A percentile compares a stretch with the other conserved stretches of the same genome.
Evolutionary conservation across 2,888 invertebrate species (phyloP).

Genomic region (Adineta ricciae): DNA sequence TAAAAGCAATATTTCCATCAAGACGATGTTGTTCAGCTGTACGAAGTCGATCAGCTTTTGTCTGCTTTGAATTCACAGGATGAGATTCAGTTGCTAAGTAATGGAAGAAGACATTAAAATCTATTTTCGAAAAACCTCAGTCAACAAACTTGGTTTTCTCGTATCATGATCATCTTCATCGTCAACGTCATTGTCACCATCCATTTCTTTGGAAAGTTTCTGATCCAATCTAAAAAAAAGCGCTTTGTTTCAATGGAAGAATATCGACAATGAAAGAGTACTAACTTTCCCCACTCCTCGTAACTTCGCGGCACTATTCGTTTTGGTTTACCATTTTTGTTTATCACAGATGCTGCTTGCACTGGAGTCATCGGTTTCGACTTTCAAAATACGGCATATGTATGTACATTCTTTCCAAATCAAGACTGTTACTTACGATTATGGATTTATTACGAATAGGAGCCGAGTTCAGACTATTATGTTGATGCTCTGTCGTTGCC

Average conservation of each 20-base stretch:
- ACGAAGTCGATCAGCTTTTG: neutral
- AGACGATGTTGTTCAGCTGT: neutral
- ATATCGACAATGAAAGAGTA: neutral
- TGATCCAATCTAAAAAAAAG: neutral
- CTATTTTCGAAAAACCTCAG: too few species aligned
- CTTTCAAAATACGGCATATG: neutral
- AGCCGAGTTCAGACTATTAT: neutral
- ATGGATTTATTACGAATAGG: neutral
- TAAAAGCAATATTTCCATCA: neutral
- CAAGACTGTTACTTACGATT: neutral
- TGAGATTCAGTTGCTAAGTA: neutral
- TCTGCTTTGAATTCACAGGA: neutral
- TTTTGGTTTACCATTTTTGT: conserved; percentile 7
- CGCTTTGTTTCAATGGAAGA: too few species aligned
- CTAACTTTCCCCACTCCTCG: conserved; percentile 28
- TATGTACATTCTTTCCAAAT: too few species aligned
- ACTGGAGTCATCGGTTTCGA: neutral
- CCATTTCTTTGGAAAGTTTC: neutral
- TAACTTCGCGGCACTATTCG: conserved; percentile 21
- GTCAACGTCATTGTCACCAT: neutral
- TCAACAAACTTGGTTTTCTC: neutral
- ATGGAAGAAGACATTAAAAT: neutral
- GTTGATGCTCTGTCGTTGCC: neutral
- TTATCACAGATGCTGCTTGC: neutral
- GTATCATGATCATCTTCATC: neutral